Conservation (phyloP, 2,797 vertebrate genomes). For the Sternotherus odoratus region DNA sequence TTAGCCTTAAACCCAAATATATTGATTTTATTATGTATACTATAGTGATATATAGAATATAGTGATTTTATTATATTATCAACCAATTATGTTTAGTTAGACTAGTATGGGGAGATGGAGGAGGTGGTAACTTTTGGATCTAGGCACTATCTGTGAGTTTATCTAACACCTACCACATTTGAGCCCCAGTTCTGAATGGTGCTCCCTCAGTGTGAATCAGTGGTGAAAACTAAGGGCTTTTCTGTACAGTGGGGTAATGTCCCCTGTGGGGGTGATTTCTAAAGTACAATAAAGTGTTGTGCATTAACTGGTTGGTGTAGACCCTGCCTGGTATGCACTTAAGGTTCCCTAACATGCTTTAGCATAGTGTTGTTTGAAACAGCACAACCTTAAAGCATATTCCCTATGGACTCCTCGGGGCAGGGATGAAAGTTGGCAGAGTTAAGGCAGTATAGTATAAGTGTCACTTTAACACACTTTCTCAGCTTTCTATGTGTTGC, state of each 20-base stretch:
- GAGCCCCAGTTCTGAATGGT: too few relatives aligned
- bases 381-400: neutral
- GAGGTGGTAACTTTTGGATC: too few relatives aligned
- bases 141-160: too few relatives aligned
- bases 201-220: neutral
- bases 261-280: neutral
- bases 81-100: too few relatives aligned
- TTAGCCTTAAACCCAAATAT: too few relatives aligned
- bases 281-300: neutral
- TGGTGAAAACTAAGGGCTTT: neutral
- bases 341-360: neutral
- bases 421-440: neutral
- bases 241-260: neutral
- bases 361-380: neutral
- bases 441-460: neutral
- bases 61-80: too few relatives aligned
- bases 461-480: neutral
- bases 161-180: too few relatives aligned
- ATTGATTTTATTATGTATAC: too few relatives aligned
- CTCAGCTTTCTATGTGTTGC: neutral
- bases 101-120: too few relatives aligned
- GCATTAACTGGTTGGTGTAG: neutral
- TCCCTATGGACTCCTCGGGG: neutral
- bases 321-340: neutral
- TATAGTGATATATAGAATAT: too few relatives aligned